Evolutionary conservation across 2,888 invertebrate species (phyloP).

Genomic region (Mesorhabditis spiculigera): DNA sequence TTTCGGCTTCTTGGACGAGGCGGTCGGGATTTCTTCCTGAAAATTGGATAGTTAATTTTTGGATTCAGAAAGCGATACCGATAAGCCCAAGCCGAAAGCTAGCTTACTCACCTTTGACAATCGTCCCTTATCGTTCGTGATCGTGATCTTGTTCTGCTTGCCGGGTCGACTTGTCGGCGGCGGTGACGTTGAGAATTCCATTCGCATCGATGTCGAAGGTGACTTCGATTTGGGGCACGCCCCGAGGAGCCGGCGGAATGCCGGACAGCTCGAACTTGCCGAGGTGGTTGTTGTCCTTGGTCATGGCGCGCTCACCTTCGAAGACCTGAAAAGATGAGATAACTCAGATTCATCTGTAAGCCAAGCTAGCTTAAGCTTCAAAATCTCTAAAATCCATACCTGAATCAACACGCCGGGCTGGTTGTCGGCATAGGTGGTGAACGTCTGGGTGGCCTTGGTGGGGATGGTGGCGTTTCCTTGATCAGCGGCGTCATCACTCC

Average conservation of each 20-base stretch:
- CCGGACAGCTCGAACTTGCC: constrained; percentile 61
- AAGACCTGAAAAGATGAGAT: constrained; percentile 61
- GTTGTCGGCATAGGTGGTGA: constrained; percentile 87
- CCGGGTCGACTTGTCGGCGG: constrained; percentile 55
- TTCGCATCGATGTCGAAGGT: constrained; percentile 60
- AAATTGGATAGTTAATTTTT: constrained; percentile 58
- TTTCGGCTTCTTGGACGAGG: constrained; percentile 83
- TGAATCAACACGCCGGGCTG: constrained; percentile 84
- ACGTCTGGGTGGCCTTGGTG: constrained; percentile 61
- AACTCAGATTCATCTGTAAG: not conserved
- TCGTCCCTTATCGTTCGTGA: constrained; percentile 66
- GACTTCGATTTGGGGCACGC: constrained; percentile 65
- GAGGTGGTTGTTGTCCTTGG: constrained; percentile 60
- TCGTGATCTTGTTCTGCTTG: constrained; percentile 46
- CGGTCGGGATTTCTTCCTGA: constrained; percentile 85
- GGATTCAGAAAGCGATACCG: not conserved
- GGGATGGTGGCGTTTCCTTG: constrained; percentile 66
- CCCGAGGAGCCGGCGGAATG: constrained; percentile 58
- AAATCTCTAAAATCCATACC: constrained; percentile 26
- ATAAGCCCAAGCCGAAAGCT: not conserved
- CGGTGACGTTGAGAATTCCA: constrained; percentile 55
- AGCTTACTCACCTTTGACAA: not conserved
- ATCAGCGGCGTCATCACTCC: constrained; percentile 90
- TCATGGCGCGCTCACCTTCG: constrained; percentile 66
- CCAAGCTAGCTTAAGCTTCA: not conserved